Conservation (phyloP, 2,888 invertebrate species). For the Cantharis flavilabris region DNA sequence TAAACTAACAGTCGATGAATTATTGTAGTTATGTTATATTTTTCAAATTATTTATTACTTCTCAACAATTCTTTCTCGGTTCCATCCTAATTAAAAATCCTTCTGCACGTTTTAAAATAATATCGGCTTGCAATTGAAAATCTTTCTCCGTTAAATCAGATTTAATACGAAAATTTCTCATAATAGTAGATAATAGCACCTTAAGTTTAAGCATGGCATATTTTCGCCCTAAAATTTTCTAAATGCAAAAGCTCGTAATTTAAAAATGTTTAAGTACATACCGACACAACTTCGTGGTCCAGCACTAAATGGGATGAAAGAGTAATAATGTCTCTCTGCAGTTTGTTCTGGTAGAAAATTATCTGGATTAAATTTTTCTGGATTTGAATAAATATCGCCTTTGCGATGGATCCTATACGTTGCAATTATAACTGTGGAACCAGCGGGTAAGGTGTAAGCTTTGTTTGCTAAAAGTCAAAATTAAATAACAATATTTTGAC, state of each 20-base stretch:
- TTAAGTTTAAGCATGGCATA: constrained; percentile 81
- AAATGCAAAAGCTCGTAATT: not conserved
- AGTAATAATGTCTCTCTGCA: constrained; percentile 76
- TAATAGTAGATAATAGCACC: constrained; percentile 71
- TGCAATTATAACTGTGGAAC: constrained; percentile 69
- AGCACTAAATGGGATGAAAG: constrained; percentile 80
- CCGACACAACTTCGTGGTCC: constrained; percentile 81
- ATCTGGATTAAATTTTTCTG: constrained; percentile 75
- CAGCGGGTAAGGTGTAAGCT: constrained; percentile 69
- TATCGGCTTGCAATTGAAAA: constrained; percentile 71
- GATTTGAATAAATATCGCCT: constrained; percentile 69
- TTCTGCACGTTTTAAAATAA: constrained; percentile 74
- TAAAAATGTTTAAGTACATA: constrained; percentile 46
- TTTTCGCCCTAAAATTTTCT: constrained; percentile 63
- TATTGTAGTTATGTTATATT: not conserved
- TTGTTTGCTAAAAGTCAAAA: constrained; percentile 59
- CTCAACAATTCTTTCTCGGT: constrained; percentile 60
- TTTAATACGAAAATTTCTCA: constrained; percentile 68
- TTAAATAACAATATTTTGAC: constrained; percentile 28
- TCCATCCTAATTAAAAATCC: constrained; percentile 74
- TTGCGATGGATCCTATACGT: constrained; percentile 72
- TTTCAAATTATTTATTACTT: not conserved
- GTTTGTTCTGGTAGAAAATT: constrained; percentile 79
- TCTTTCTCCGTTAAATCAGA: constrained; percentile 69
- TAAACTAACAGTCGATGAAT: not conserved